Evolutionary conservation across 2,113 vertebrate species (phyloP).

Genomic region (Baryphthengus martii): DNA sequence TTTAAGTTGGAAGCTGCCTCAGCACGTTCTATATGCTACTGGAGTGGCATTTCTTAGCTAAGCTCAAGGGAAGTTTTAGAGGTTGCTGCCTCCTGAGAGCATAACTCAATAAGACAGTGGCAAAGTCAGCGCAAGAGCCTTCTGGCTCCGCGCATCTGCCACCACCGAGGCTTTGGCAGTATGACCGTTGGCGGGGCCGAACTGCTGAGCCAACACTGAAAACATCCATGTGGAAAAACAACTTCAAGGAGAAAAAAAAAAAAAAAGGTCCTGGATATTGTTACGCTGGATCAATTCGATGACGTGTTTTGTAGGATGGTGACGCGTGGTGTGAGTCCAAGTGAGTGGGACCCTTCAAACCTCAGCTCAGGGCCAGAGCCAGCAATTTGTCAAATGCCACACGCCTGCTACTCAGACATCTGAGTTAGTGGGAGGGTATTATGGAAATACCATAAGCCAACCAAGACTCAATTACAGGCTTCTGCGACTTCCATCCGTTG

Average conservation of each 20-base stretch:
- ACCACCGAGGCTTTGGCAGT: background rate
- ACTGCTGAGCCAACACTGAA: background rate
- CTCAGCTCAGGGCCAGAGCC: background rate
- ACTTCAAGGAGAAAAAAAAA: background rate
- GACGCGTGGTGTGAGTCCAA: background rate
- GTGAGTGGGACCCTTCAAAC: background rate
- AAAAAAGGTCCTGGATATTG: background rate
- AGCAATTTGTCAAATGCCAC: background rate
- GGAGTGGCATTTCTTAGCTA: background rate
- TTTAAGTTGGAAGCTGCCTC: slow-evolving; percentile 1
- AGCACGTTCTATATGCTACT: background rate
- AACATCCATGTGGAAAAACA: background rate
- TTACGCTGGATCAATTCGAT: rapidly evolving
- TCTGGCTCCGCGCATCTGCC: background rate
- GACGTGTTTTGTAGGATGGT: background rate
- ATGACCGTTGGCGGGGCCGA: background rate
- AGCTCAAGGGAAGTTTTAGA: background rate
- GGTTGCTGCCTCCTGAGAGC: background rate
- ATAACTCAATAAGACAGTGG: background rate
- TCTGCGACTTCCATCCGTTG: slow-evolving; percentile 11
- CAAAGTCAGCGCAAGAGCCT: background rate
- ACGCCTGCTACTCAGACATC: background rate
- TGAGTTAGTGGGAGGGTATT: background rate
- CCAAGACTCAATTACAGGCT: background rate
- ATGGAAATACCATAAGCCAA: background rate